Percentiles rank a stretch among this genome's conserved stretches.
These are phyloP conservation scores for Alcedo quadribrachys DNA, from an alignment of 2,797 vertebrate genomes.

Conservation along the genomic window DNA sequence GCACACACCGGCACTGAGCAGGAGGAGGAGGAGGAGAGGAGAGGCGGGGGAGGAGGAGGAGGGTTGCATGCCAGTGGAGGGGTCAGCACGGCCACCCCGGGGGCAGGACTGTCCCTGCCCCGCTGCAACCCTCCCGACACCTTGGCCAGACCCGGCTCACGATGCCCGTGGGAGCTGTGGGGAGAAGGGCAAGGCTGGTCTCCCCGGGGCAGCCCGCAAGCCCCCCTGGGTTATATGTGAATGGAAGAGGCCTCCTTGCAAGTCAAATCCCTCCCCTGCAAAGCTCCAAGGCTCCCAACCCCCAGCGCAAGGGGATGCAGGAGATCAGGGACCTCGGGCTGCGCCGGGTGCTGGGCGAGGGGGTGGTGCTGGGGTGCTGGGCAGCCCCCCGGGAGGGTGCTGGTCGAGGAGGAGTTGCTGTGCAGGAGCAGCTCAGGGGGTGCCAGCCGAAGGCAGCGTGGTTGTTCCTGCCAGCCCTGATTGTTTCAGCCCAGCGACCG, in stretches of 20 bases:
- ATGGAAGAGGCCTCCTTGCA: neutral
- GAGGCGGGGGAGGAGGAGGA: neutral
- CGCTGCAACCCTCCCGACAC: accelerated
- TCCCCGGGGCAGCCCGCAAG: accelerated
- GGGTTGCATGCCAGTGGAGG: neutral
- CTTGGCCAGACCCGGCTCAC: neutral
- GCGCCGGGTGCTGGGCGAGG: neutral
- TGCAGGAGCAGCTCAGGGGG: neutral
- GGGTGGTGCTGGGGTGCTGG: neutral
- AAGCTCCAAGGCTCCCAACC: neutral
- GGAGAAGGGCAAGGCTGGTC: neutral
- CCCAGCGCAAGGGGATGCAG: neutral
- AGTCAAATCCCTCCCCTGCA: neutral
- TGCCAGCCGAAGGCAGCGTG: neutral
- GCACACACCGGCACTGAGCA: neutral
- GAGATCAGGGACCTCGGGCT: neutral
- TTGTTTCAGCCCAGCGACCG: constrained; percentile 53
- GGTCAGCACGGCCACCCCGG: neutral
- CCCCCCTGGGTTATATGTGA: accelerated
- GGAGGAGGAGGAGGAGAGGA: neutral
- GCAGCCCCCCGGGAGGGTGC: neutral
- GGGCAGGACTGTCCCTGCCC: neutral
- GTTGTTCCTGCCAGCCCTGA: constrained; percentile 46
- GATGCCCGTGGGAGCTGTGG: neutral
- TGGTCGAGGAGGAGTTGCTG: accelerated